Evolutionary conservation across 2,113 vertebrate genomes (phyloP).

Genomic region (Pedionomus torquatus): DNA sequence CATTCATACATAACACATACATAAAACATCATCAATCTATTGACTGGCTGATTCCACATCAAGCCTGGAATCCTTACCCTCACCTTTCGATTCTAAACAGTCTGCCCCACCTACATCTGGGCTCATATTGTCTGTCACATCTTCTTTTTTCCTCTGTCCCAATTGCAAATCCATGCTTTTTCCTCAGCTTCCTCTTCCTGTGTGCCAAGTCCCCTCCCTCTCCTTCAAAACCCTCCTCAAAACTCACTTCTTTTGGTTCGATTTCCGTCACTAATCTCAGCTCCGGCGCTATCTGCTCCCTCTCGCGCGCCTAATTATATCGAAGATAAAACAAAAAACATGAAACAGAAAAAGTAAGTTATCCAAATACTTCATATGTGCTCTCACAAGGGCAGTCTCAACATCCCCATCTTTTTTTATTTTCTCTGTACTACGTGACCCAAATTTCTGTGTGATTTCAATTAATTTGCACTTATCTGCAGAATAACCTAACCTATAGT

Average conservation of each 20-base stretch:
- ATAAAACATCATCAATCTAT: neutral
- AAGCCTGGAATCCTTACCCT: slow-evolving; percentile 29
- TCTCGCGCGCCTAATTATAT: slow-evolving; percentile 73
- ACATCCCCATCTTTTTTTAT: neutral
- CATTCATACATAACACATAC: neutral
- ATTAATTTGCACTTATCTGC: neutral
- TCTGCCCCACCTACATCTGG: slow-evolving; percentile 56
- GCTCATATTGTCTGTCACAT: slow-evolving; percentile 50
- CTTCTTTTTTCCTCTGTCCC: slow-evolving; percentile 44
- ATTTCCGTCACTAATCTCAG: slow-evolving; percentile 78
- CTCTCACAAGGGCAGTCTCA: slow-evolving; percentile 55
- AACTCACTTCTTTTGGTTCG: slow-evolving; percentile 76
- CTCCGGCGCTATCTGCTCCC: slow-evolving; percentile 76
- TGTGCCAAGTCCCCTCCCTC: slow-evolving; percentile 71
- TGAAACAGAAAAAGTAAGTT: slow-evolving; percentile 73
- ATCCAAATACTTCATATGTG: slow-evolving; percentile 49
- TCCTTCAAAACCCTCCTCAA: slow-evolving; percentile 74
- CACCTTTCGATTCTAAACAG: slow-evolving; percentile 43
- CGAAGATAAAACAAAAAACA: slow-evolving; percentile 75
- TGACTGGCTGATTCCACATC: slow-evolving; percentile 4
- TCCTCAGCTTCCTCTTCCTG: slow-evolving; percentile 70
- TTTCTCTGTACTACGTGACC: neutral
- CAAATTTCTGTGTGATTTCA: neutral
- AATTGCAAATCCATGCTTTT: slow-evolving; percentile 30
- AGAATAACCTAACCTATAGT: neutral